Evolutionary conservation across 2,888 invertebrate genomes (phyloP).

Genomic region (Leucophenga maculata): DNA sequence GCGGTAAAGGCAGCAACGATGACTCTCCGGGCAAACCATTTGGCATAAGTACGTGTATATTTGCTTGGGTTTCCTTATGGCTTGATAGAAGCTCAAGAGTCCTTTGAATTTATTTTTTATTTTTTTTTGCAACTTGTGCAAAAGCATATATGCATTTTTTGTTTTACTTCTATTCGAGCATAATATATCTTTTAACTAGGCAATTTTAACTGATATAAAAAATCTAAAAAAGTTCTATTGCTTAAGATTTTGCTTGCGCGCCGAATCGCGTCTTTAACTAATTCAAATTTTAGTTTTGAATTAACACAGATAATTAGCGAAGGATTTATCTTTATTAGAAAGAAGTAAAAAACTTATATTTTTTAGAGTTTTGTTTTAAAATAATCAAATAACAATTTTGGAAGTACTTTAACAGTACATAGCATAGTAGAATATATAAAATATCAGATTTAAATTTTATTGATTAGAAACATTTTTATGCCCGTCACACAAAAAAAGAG

Average conservation of each 20-base stretch:
- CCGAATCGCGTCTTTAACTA: constrained; percentile 42
- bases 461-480: no score
- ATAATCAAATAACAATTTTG: background rate
- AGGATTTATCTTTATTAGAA: constrained; percentile 57
- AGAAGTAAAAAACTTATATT: constrained; percentile 14
- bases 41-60: constrained; percentile 80
- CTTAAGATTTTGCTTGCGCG: constrained; percentile 52
- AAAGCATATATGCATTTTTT: constrained; percentile 7
- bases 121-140: constrained; percentile 29
- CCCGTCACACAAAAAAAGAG: no score
- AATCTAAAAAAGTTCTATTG: constrained; percentile 18
- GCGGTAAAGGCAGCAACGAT: constrained; percentile 75
- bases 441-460: no score
- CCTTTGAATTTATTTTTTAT: constrained; percentile 28
- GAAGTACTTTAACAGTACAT: no score
- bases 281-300: background rate
- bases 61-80: background rate
- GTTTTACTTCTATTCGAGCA: constrained; percentile 40
- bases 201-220: constrained; percentile 3
- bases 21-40: constrained; percentile 81
- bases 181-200: constrained; percentile 31
- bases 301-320: constrained; percentile 39
- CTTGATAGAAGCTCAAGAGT: no score
- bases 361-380: constrained; percentile 20
- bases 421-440: no score